Evolutionary conservation across 1,140 invertebrate species (phyloP).

Genomic region (Microplitis mediator): DNA sequence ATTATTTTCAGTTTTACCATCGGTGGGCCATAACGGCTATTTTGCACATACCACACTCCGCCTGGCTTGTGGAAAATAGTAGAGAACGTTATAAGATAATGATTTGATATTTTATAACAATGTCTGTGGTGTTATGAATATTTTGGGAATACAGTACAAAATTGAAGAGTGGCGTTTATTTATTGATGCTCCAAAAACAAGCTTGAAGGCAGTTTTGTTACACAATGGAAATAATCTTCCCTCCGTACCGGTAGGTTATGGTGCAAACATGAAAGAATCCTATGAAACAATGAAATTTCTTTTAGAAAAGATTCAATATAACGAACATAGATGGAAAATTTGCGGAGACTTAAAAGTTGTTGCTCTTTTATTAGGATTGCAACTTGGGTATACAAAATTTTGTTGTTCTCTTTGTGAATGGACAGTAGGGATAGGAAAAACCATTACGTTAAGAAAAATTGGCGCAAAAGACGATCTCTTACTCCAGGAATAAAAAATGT

Average conservation of each 20-base stretch:
- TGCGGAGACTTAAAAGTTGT: slow-evolving; percentile 54
- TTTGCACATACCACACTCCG: too few species aligned
- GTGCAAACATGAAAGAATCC: slow-evolving; percentile 45
- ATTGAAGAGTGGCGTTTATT: background rate
- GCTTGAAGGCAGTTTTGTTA: background rate
- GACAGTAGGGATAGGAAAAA: slow-evolving; percentile 48
- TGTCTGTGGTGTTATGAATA: too few species aligned
- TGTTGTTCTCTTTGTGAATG: slow-evolving; percentile 56
- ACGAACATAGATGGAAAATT: slow-evolving; percentile 45
- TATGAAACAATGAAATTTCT: slow-evolving; percentile 45
- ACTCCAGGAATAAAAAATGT: background rate
- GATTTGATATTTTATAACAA: too few species aligned
- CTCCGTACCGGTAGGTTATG: slow-evolving; percentile 45
- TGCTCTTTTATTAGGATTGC: slow-evolving; percentile 48
- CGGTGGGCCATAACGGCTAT: too few species aligned
- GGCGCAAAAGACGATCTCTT: slow-evolving; percentile 27
- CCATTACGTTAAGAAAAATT: slow-evolving; percentile 47
- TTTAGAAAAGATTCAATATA: slow-evolving; percentile 45
- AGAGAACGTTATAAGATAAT: too few species aligned
- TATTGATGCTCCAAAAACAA: background rate
- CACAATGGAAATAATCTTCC: slow-evolving; percentile 47
- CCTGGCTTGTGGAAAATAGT: too few species aligned
- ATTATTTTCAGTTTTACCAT: too few species aligned
- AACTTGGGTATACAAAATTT: slow-evolving; percentile 57
- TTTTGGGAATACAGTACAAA: too few species aligned